Conservation (phyloP, 2,113 vertebrate species). For the Tiliqua scincoides region DNA sequence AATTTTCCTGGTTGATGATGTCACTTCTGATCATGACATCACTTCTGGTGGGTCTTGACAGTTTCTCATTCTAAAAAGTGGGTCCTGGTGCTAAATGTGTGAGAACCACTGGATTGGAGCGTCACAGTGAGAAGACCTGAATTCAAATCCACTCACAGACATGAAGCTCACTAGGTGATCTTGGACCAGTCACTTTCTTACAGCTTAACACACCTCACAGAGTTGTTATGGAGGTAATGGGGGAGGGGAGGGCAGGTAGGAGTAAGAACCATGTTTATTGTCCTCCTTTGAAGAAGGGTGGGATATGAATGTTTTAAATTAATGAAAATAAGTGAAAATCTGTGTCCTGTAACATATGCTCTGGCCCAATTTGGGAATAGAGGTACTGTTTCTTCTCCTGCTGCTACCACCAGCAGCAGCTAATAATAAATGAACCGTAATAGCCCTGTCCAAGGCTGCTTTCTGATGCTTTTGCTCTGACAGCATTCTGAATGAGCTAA, state of each 20-base stretch:
- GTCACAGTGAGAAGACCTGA: not conserved
- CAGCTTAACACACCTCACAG: not conserved
- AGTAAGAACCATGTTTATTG: not conserved
- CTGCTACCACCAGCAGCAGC: not conserved
- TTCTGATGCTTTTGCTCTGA: not conserved
- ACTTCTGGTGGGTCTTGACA: no score
- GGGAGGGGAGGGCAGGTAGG: no score
- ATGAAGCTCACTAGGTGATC: not conserved
- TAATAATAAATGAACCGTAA: constrained; percentile 9
- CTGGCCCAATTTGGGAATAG: not conserved
- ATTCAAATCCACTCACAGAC: not conserved
- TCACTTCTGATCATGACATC: no score
- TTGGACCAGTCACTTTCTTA: not conserved
- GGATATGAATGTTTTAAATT: not conserved
- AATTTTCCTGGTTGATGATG: no score
- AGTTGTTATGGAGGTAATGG: not conserved
- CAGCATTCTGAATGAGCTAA: constrained; percentile 68
- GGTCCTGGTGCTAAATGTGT: no score
- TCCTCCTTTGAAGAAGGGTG: not conserved
- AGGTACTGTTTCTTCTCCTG: not conserved
- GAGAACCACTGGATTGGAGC: no score
- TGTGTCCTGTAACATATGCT: not conserved
- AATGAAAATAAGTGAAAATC: not conserved
- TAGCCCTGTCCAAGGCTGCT: accelerated
- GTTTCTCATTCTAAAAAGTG: no score